Base-by-base conservation (phyloP, 2,888 invertebrate genomes). In the Agonopterix arenella region DNA sequence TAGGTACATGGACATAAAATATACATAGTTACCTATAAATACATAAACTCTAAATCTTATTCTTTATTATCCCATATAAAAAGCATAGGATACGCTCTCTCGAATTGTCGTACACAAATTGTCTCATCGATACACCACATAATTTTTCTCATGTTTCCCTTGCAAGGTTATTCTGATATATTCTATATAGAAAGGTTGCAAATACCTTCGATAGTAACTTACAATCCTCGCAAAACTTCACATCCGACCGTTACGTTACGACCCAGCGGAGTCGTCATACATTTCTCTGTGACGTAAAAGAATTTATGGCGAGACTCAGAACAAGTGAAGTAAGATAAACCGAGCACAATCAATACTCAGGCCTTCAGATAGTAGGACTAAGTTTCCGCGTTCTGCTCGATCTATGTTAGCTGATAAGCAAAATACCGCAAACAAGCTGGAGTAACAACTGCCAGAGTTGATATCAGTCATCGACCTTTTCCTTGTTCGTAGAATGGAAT, bases 301-400 rank as follows among this genome's bases (percentile, higher is more conserved):
- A n/a, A n/a, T 40, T 11, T 40, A 40, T 40, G 40, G 11, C 40
- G 11, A 40, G 40, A 40, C 10, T 11, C 28, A 1, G 28, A 40
- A 40, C 10, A 40, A n/a, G 40, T 40, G 11, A 40, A 40, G 40
- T 10, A 40, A n/a, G 40, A 11, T n/a, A 40, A 40, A 11, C 10
- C 11, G 11, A 40, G 40, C 10, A 11, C 45, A 51, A 47, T 52
- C 46, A 42, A 48, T 45, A 36, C 48, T 50, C 54, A 58, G 58
- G 44, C 28, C 5, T 28, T 28, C 49, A 70, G 73, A 73, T 73
- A 64, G 61, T 58, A 56, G 60, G 57, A 58, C 50, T 51, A 55
- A 57, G 65, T 74, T 76, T 72, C 77, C 75, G 68, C 63, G 62
- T 74, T 68, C 61, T n/a, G 57, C 54, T 60, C 66, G 76, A 76